phyloP scores from a whole-genome alignment of 92 coral and sea anemone genomes.

The Epizoanthus ramosus region DNA sequence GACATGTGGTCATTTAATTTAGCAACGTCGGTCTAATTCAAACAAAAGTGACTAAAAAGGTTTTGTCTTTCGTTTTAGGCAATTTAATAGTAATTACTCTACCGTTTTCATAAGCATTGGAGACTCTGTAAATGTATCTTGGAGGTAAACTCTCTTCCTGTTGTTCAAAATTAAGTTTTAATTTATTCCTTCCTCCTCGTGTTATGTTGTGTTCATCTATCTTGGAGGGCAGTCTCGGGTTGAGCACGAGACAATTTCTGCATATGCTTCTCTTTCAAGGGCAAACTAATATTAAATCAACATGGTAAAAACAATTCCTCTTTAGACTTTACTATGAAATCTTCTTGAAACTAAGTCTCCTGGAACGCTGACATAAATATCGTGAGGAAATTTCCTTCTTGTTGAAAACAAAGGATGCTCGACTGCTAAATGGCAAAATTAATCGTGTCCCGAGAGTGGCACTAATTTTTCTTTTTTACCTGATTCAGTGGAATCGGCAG shows the following conservation, averaged over 20 bases:
- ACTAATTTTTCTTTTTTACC: constrained; percentile 24
- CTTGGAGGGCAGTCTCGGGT: not conserved
- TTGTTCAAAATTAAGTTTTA: not conserved
- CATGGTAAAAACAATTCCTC: not conserved
- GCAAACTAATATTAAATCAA: not conserved
- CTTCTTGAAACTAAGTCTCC: not conserved
- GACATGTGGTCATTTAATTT: not conserved
- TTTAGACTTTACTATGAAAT: not conserved
- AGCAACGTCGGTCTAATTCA: not conserved
- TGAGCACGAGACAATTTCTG: not conserved
- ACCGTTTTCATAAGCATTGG: constrained; percentile 21
- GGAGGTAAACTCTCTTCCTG: constrained; percentile 18
- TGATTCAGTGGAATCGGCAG: constrained; percentile 1
- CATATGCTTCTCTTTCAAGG: not conserved
- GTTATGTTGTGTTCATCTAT: not conserved
- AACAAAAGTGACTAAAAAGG: not conserved
- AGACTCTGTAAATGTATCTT: not conserved
- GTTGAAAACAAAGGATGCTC: constrained; percentile 7
- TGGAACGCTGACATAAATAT: not conserved
- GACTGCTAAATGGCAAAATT: constrained; percentile 14
- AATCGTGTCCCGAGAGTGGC: not conserved
- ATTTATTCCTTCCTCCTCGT: constrained; percentile 13
- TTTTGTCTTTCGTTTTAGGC: constrained; percentile 3
- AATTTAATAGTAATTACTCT: constrained; percentile 1
- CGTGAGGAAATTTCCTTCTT: not conserved